Conservation (phyloP, 2,888 invertebrate species). For the Amphipyra tragopoginis region DNA sequence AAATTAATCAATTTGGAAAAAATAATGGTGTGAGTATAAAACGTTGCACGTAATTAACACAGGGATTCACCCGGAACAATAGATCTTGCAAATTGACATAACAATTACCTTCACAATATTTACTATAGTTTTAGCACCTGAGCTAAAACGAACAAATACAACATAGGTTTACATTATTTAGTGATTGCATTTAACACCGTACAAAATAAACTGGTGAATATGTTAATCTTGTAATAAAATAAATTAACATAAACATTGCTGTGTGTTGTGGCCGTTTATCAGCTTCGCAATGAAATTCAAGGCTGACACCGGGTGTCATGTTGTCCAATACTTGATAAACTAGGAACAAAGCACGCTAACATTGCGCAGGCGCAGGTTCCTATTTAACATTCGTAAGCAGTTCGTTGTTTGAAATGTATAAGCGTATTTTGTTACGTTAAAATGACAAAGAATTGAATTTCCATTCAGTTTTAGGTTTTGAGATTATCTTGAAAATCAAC, state of each 20-base stretch:
- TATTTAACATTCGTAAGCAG: conserved; percentile 48
- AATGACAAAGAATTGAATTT: conserved; percentile 25
- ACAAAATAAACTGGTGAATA: conserved; percentile 47
- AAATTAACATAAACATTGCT: conserved; percentile 73
- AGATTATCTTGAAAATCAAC: neutral
- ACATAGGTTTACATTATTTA: conserved; percentile 26
- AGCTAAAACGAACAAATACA: conserved; percentile 38
- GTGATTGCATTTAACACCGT: conserved; percentile 22
- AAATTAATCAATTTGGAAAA: neutral
- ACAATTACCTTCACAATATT: conserved; percentile 23
- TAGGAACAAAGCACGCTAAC: conserved; percentile 58
- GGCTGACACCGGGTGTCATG: conserved; percentile 71
- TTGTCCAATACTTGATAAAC: conserved; percentile 70
- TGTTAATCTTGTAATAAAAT: conserved; percentile 71
- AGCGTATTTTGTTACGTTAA: conserved; percentile 22
- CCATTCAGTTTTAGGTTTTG: conserved; percentile 9
- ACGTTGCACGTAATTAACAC: neutral
- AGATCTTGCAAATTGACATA: conserved; percentile 14
- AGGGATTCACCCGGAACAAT: conserved; percentile 27
- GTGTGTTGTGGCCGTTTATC: conserved; percentile 69
- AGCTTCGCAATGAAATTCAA: conserved; percentile 74
- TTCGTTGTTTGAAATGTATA: conserved; percentile 34
- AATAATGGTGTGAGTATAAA: neutral
- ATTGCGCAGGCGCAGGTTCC: conserved; percentile 32
- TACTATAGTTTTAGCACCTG: conserved; percentile 37